A percentile compares a stretch with the other conserved stretches of the same genome.
Conservation (phyloP, 2,888 invertebrate species). For the Drosophila cyrtoloma region DNA sequence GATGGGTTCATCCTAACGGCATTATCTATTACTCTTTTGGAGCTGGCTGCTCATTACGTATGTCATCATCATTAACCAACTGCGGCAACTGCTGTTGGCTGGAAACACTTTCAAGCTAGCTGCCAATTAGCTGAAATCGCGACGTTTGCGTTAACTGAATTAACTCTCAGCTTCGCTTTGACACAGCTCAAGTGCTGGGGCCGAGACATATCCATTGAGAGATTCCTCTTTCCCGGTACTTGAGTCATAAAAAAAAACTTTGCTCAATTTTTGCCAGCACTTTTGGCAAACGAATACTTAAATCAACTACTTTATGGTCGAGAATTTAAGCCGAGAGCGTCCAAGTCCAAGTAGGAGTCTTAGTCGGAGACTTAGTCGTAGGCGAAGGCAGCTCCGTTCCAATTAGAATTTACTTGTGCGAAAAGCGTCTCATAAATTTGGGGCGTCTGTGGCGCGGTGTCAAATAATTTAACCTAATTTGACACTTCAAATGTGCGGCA, state of each 20-base stretch:
- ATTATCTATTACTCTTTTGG: constrained; percentile 42
- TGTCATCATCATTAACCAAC: constrained; percentile 57
- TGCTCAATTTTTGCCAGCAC: constrained; percentile 51
- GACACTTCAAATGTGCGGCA: constrained; percentile 75
- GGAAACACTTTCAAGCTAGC: constrained; percentile 56
- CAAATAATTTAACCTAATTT: constrained; percentile 84
- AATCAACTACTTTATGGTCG: constrained; percentile 68
- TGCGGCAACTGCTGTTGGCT: constrained; percentile 22
- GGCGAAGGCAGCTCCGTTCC: constrained; percentile 35
- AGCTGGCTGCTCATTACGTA: constrained; percentile 52
- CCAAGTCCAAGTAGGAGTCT: constrained; percentile 5
- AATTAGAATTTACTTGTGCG: constrained; percentile 67
- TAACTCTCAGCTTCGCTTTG: constrained; percentile 38
- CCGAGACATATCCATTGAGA: constrained; percentile 11
- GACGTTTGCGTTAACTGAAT: constrained; percentile 36
- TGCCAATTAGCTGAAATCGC: constrained; percentile 68
- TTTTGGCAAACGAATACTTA: constrained; percentile 51
- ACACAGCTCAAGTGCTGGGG: constrained; percentile 17
- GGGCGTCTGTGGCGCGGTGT: constrained; percentile 65
- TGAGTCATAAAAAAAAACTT: constrained; percentile 50
- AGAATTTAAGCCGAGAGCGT: constrained; percentile 32
- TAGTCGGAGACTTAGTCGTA: neutral
- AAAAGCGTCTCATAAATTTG: constrained; percentile 69
- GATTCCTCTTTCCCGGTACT: constrained; percentile 14
- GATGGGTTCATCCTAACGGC: constrained; percentile 35